Evolutionary conservation across 2,888 invertebrate genomes (phyloP).

Genomic region (Spodoptera littoralis): DNA sequence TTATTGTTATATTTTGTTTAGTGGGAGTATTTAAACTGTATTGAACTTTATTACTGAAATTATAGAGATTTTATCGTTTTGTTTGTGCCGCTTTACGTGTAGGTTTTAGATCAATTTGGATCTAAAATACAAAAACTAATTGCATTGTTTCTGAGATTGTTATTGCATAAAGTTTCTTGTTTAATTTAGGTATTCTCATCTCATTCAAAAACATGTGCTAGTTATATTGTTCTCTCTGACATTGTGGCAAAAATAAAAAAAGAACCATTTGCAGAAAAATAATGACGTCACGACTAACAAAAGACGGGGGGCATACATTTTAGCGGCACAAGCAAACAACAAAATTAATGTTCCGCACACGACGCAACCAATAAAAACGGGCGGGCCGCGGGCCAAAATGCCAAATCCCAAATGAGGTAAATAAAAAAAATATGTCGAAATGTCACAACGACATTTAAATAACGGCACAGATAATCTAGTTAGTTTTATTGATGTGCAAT

Average conservation of each 20-base stretch:
- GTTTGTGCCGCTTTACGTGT: not conserved
- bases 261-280: constrained; percentile 48
- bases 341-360: constrained; percentile 87
- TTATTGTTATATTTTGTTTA: constrained; percentile 27
- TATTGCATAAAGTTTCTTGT: no score
- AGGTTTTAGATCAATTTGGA: no score
- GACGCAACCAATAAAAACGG: constrained; percentile 80
- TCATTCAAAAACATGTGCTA: no score
- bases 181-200: no score
- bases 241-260: constrained; percentile 6
- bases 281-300: constrained; percentile 60
- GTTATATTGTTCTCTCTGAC: no score
- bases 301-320: constrained; percentile 65
- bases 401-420: constrained; percentile 86
- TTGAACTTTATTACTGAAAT: constrained; percentile 5
- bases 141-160: no score
- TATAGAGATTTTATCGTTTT: constrained; percentile 5
- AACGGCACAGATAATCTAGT: constrained; percentile 46
- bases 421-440: constrained; percentile 81
- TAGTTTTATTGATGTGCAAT: constrained; percentile 7
- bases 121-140: no score
- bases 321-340: constrained; percentile 66
- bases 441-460: constrained; percentile 80
- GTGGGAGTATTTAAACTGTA: not conserved
- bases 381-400: constrained; percentile 77